phyloP scores from a whole-genome alignment of 2,888 invertebrate genomes.

The Lysandra coridon region DNA sequence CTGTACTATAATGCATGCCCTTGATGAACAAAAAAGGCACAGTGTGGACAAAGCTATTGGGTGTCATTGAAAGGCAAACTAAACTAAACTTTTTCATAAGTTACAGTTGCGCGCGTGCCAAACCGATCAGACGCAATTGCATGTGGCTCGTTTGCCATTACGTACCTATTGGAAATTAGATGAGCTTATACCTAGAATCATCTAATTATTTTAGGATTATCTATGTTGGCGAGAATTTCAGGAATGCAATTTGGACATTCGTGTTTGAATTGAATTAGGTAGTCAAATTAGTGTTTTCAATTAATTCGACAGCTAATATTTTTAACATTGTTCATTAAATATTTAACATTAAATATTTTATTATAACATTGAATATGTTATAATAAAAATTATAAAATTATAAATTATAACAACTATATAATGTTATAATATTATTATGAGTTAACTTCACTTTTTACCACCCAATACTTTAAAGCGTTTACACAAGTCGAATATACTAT shows the following conservation, averaged over 20 bases:
- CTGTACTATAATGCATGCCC: too few species aligned
- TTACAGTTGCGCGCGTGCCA: neutral
- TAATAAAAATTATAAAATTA: too few species aligned
- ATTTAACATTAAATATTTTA: too few species aligned
- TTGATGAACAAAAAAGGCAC: too few species aligned
- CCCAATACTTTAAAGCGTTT: too few species aligned
- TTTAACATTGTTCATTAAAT: neutral
- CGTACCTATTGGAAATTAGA: neutral
- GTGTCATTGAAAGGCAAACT: too few species aligned
- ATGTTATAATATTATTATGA: too few species aligned
- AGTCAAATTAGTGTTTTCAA: neutral
- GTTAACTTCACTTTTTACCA: too few species aligned
- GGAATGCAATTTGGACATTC: neutral
- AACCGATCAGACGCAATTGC: neutral
- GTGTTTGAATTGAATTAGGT: neutral
- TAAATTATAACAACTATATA: too few species aligned
- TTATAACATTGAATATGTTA: too few species aligned
- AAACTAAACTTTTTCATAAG: neutral
- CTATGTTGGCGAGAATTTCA: neutral
- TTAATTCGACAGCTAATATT: neutral
- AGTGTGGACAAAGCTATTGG: too few species aligned
- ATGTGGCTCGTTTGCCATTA: neutral
- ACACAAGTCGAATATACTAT: too few species aligned
- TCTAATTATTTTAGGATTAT: neutral
- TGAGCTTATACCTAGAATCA: neutral